These are phyloP conservation scores for Tiliqua scincoides DNA, from an alignment of 2,113 vertebrate species.

Conservation along the genomic window DNA sequence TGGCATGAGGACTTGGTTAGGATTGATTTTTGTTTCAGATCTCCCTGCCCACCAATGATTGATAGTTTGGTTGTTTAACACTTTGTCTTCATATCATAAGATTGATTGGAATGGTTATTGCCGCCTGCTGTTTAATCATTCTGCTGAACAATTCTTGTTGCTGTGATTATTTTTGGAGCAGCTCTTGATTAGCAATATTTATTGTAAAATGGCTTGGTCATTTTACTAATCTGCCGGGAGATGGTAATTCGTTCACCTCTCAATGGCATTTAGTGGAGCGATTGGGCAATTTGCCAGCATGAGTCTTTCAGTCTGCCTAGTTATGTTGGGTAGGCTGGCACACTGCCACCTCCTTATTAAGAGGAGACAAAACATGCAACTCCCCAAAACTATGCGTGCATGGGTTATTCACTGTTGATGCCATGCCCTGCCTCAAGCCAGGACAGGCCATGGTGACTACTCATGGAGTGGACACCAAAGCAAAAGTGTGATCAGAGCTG, in stretches of 20 bases:
- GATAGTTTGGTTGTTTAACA: constrained; percentile 65
- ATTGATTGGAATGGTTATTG: constrained; percentile 69
- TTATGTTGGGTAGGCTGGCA: constrained; percentile 37
- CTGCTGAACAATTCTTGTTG: constrained; percentile 63
- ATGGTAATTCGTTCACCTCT: constrained; percentile 37
- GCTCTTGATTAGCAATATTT: constrained; percentile 65
- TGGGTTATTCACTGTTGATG: neutral
- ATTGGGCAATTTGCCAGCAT: constrained; percentile 29
- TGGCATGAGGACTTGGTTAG: constrained; percentile 63
- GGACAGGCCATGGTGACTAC: too few relatives aligned
- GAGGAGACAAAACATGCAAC: constrained; percentile 1
- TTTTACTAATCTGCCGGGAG: constrained; percentile 63
- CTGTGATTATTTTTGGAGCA: constrained; percentile 49
- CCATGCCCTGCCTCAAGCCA: too few relatives aligned
- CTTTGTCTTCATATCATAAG: constrained; percentile 65
- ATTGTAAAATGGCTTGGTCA: constrained; percentile 59
- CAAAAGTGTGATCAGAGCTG: too few relatives aligned
- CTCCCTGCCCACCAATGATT: constrained; percentile 65
- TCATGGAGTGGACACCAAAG: too few relatives aligned
- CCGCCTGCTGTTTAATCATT: constrained; percentile 72
- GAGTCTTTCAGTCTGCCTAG: constrained; percentile 18
- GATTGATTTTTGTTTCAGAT: constrained; percentile 50
- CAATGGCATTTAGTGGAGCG: constrained; percentile 22
- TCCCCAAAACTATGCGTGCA: neutral
- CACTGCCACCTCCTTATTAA: constrained; percentile 41